Evolutionary conservation across 2,888 invertebrate species (phyloP), one percentile per base, ranked within the genome.

Genomic region (Steinernema scapterisci): DNA sequence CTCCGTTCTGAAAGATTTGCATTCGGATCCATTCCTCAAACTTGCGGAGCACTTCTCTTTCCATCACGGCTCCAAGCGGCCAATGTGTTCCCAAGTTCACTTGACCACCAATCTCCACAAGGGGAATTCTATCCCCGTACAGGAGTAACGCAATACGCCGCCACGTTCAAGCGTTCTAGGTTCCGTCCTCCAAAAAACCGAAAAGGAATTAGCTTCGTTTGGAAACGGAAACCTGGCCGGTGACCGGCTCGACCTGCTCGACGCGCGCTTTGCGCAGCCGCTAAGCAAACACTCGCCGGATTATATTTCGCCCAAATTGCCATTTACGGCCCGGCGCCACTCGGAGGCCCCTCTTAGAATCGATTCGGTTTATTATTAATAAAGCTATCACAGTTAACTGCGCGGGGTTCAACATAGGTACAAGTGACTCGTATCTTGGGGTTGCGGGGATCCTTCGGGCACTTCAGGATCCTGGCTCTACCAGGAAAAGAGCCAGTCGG

Each of bases 261-360:
- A n/a, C 1, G 63, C 63, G 27, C 7, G 27, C 25, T 16, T 63
- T 27, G 38, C 63, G 31, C 31, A 63, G 16, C 63, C 38, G 63
- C 63, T 63, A 63, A 63, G 63, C 63, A 63, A 63, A 63, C 63
- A 63, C 31, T 63, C 63, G 63, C n/a, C 31, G 63, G 63, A 63
- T 63, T 63, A 63, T 16, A 63, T 63, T 63, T 63, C 63, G 16
- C 63, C 31, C 63, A 63, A 63, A 63, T 63, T 63, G 63, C 63
- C 63, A 63, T 63, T 63, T 63, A 63, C 63, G 63, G 23, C 63
- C 31, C 27, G 27, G 63, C 38, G 6, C 31, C 63, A 63, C 63
- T 63, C 63, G 27, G 63, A 16, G 31, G 63, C 23, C 27, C 11
- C 63, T 25, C 31, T 7, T 25, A 9, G 31, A 52, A 63, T 63